Conservation (phyloP, 2,797 vertebrate species). For the Myiothlypis chrysogaster region DNA sequence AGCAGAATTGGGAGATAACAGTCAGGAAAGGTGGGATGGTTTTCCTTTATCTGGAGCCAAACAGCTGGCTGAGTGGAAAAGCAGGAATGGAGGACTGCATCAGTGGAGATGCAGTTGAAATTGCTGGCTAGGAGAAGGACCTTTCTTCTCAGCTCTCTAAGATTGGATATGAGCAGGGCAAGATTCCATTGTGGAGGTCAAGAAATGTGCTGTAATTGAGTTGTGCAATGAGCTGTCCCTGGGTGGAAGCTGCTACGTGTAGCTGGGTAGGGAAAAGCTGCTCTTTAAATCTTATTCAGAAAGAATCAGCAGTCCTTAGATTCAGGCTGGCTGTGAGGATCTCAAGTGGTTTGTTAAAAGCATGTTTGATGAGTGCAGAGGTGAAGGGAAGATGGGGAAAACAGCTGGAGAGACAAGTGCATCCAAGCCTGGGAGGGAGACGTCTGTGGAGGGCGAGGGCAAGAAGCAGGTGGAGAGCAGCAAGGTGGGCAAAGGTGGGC, state of each 20-base stretch:
- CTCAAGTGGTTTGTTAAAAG: conserved; percentile 45
- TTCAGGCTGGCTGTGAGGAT: neutral
- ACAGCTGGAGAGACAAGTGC: neutral
- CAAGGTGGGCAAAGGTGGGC: neutral
- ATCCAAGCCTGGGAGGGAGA: neutral
- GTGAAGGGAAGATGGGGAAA: neutral
- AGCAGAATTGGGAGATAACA: neutral
- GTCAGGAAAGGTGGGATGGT: neutral
- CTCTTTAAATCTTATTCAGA: neutral
- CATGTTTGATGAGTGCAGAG: neutral
- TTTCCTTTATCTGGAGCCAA: neutral
- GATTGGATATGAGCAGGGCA: neutral
- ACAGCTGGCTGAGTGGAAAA: neutral
- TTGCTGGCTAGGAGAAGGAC: neutral
- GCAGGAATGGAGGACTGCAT: neutral
- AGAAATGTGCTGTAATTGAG: neutral
- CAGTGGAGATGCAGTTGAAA: neutral
- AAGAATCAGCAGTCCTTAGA: neutral
- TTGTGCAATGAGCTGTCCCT: neutral
- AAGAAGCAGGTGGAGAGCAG: neutral
- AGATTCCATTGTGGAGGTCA: neutral
- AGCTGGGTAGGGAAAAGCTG: neutral
- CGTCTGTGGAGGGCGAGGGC: fast-evolving
- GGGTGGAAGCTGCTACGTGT: neutral
- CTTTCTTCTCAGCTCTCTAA: neutral